Base-by-base conservation (phyloP, 2,797 vertebrate species). In the Pangasius macronema region DNA sequence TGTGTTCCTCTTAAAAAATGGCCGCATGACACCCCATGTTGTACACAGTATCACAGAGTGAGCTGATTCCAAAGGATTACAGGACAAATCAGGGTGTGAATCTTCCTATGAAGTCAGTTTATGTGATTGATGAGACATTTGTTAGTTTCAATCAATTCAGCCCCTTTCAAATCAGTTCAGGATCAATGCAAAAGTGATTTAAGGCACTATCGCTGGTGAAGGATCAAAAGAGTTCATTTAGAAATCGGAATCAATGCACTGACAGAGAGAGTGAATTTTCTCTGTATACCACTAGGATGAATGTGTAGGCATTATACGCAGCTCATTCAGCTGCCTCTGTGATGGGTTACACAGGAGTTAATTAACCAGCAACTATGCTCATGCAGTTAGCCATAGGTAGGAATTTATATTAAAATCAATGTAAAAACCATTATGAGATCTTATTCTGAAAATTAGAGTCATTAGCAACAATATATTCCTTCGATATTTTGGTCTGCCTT, bases 271-370 rank as follows among this genome's bases (percentile, higher is more conserved):
- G 65, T 73, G 63, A 55, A 57, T 82, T 27, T 63, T 81, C 72
- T 85, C 42, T 75, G 30, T 39, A 82, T 73, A 75, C 68, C 27
- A 67, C 39, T 61, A 24, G 20, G 14, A 72, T 63, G 83, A 82
- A 68, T 27, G 33, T 57, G 36, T 57, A 79, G 84, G 77, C 76
- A 63, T 79, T 73, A 53, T 55, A 65, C 10, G 72, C 75, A 42
- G 39, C 22, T 24, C 51, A 49, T 89, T 82, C 82, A 85, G 39
- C 86, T 80, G 75, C 85, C 51, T 77, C 9, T 72, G 51, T 51
- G 67, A 83, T 83, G 67, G 70, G 51, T 87, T 83, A 82, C 75
- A 61, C 59, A 30, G 33, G 51, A 61, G 24, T 80, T 85, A 91
- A 87, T 90, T 46, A 90, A 79, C 36, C 80, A 86, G 79, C 42